Conservation (phyloP, 2,888 invertebrate species). For the Dendrolimus houi region DNA sequence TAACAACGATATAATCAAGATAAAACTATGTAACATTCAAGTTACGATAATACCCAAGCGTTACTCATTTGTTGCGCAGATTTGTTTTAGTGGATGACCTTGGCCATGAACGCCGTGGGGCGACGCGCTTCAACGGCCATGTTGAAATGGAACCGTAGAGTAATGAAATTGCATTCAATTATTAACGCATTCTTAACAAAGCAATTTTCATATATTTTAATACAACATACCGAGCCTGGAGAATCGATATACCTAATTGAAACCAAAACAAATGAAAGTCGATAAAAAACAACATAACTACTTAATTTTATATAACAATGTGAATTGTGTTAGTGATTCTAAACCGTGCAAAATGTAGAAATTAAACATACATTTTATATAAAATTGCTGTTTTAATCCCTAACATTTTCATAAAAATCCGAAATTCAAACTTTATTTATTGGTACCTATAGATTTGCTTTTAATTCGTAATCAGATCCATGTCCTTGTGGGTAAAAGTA, state of each 20-base stretch:
- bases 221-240: conserved; percentile 16
- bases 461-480: too few species aligned
- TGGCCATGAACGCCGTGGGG: conserved; percentile 68
- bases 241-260: background rate
- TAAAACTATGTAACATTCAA: conserved; percentile 25
- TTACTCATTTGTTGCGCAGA: conserved; percentile 35
- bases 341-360: too few species aligned
- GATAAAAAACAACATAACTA: background rate
- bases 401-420: too few species aligned
- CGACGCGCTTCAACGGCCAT: conserved; percentile 64
- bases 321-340: background rate
- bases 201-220: conserved; percentile 22
- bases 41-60: conserved; percentile 14
- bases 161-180: conserved; percentile 61
- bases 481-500: too few species aligned
- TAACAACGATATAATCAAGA: conserved; percentile 12
- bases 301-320: background rate
- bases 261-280: too few species aligned
- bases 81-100: conserved; percentile 65
- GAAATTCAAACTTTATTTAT: too few species aligned
- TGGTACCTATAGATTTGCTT: too few species aligned
- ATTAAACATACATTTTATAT: too few species aligned
- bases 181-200: conserved; percentile 44
- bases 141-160: conserved; percentile 52
- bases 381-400: too few species aligned